Conservation (phyloP, 92 coral and sea anemone genomes). For the Scolanthus callimorphus region DNA sequence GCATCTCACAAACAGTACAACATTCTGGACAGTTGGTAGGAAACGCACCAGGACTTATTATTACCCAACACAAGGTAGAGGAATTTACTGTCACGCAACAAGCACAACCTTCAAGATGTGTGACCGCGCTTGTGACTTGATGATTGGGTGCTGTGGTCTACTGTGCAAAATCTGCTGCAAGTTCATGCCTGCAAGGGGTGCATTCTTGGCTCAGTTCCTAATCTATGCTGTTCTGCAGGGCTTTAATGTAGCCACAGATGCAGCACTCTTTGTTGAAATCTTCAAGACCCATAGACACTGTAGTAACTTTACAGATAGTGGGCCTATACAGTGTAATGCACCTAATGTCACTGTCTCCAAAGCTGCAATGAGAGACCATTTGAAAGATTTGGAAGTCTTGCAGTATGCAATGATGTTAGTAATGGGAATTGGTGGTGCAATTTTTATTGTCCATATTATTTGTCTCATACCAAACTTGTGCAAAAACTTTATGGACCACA, state of each 20-base stretch:
- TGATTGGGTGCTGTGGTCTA: constrained; percentile 39
- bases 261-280: constrained; percentile 64
- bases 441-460: constrained; percentile 69
- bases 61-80: too few relatives aligned
- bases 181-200: constrained; percentile 40
- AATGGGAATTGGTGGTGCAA: constrained; percentile 46
- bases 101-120: constrained; percentile 46
- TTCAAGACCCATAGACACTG: constrained; percentile 49
- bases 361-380: constrained; percentile 38
- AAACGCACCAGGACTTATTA: too few relatives aligned
- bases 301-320: constrained; percentile 19
- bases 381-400: constrained; percentile 42
- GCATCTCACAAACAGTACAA: too few relatives aligned
- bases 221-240: constrained; percentile 72
- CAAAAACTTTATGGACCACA: constrained; percentile 59
- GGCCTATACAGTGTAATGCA: constrained; percentile 29
- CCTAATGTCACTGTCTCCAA: constrained; percentile 25
- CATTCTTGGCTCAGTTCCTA: constrained; percentile 61
- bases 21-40: too few relatives aligned
- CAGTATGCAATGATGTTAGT: constrained; percentile 64
- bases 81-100: too few relatives aligned
- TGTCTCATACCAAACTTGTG: constrained; percentile 65
- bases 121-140: constrained; percentile 49
- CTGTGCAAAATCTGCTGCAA: constrained; percentile 59
- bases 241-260: constrained; percentile 69